Evolutionary conservation across 2,888 invertebrate genomes (phyloP).

Genomic region (Protonemura montana): DNA sequence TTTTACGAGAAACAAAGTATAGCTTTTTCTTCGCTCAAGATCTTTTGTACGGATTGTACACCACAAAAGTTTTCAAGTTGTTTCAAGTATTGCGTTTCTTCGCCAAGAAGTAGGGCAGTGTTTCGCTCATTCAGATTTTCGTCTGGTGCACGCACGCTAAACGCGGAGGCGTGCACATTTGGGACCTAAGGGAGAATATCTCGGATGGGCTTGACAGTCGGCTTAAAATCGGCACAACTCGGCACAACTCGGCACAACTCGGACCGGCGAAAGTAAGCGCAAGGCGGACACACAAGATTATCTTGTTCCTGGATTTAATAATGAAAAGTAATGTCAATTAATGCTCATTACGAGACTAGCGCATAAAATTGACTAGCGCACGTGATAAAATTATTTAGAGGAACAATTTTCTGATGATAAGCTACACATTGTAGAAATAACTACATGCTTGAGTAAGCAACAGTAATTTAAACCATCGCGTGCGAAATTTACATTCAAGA

Average conservation of each 20-base stretch:
- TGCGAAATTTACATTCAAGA: constrained; percentile 34
- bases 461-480: constrained; percentile 25
- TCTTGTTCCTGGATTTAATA: background rate
- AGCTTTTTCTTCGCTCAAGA: background rate
- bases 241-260: background rate
- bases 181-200: background rate
- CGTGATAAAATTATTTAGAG: constrained; percentile 4
- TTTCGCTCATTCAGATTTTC: background rate
- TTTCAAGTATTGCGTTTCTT: background rate
- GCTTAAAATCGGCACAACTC: background rate
- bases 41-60: background rate
- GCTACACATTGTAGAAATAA: background rate
- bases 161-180: background rate
- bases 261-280: background rate
- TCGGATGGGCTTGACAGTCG: background rate
- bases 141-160: background rate
- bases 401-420: background rate
- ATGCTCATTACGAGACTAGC: background rate
- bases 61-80: background rate
- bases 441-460: background rate
- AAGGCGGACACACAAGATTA: background rate
- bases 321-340: background rate
- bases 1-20: background rate
- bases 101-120: background rate
- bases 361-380: background rate